Evolutionary conservation across 2,113 vertebrate species (phyloP).

Genomic region (Zootoca vivipara): DNA sequence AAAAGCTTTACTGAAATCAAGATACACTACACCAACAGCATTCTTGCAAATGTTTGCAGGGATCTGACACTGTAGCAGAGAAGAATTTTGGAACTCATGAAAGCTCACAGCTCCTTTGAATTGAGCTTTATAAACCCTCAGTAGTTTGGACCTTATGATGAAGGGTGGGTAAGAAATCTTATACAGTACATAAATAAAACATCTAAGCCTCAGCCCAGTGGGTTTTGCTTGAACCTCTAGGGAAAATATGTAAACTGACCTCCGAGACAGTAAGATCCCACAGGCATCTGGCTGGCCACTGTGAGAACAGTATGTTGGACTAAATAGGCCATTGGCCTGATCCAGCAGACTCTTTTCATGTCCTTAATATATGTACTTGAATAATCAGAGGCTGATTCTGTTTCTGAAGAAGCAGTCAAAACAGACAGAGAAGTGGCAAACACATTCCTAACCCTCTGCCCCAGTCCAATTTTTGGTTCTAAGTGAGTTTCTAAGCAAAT

Average conservation of each 20-base stretch:
- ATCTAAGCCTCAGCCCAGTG: neutral
- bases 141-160: no score
- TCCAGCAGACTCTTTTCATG: no score
- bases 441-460: neutral
- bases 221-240: neutral
- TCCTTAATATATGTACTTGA: neutral
- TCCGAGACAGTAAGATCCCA: neutral
- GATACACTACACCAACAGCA: no score
- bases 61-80: neutral
- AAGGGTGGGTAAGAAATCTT: neutral
- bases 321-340: no score
- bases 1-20: no score
- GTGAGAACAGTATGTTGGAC: no score
- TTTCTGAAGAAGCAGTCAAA: neutral
- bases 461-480: neutral
- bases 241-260: neutral
- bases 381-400: neutral
- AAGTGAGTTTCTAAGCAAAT: neutral
- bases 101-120: neutral
- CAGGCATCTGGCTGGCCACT: no score
- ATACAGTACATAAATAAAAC: neutral
- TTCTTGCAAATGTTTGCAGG: no score
- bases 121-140: neutral
- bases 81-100: neutral
- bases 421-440: neutral